phyloP scores from a whole-genome alignment of 2,113 vertebrate genomes.

The Ctenomys sociabilis region DNA sequence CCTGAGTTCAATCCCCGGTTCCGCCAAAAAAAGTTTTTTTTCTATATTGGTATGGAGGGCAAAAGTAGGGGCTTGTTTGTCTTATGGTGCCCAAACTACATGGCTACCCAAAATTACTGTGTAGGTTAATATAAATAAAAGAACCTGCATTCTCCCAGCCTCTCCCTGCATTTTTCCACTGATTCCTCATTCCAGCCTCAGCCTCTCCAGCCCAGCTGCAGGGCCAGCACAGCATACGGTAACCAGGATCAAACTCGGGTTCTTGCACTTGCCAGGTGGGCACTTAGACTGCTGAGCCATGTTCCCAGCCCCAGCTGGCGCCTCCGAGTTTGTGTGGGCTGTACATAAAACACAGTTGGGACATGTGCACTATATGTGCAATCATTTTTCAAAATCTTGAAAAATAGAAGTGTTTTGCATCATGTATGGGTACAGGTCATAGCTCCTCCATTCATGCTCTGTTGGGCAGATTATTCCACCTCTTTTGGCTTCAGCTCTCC shows the following conservation, averaged over 20 bases:
- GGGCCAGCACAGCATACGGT: too few species aligned
- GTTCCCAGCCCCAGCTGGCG: not conserved
- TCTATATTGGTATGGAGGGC: not conserved
- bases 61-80: not conserved
- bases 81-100: not conserved
- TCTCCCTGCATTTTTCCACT: not conserved
- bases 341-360: not conserved
- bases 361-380: not conserved
- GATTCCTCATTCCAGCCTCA: rapidly evolving
- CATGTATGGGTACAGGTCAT: not conserved
- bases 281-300: too few species aligned
- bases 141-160: not conserved
- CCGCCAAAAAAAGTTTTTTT: too few species aligned
- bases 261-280: too few species aligned
- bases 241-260: too few species aligned
- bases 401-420: constrained; percentile 15
- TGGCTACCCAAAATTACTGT: not conserved
- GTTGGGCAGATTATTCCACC: not conserved
- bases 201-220: too few species aligned
- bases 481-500: constrained; percentile 18
- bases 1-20: too few species aligned
- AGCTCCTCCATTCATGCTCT: not conserved
- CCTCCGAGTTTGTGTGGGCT: not conserved
- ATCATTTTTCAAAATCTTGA: constrained; percentile 50
- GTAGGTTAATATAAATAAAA: not conserved